Conservation (phyloP, 2,113 vertebrate genomes). For the Anser cygnoides region DNA sequence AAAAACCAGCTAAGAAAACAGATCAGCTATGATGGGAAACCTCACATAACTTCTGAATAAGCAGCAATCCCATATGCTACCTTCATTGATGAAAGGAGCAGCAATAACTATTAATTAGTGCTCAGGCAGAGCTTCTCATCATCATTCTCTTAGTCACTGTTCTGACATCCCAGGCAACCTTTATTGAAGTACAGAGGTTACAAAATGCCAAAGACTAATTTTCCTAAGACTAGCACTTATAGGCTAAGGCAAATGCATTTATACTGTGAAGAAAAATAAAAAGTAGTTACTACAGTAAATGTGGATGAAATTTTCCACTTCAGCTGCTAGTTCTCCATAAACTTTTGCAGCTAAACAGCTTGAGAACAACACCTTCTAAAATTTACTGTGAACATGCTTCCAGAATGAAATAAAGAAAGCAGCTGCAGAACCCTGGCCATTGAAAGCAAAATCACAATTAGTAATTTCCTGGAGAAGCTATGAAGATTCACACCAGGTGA, state of each 20-base stretch:
- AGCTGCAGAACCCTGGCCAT: neutral
- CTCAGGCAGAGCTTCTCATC: neutral
- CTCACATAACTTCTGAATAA: neutral
- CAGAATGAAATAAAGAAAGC: conserved; percentile 3
- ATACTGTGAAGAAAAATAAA: neutral
- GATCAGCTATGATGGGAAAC: neutral
- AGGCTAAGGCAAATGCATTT: neutral
- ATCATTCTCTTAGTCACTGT: neutral
- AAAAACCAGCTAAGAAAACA: neutral
- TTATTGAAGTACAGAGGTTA: neutral
- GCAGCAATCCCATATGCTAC: fast-evolving
- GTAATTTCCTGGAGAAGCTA: neutral
- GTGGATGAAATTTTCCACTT: neutral
- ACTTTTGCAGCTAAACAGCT: conserved; percentile 24
- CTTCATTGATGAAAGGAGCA: neutral
- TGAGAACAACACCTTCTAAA: conserved; percentile 40
- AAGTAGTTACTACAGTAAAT: neutral
- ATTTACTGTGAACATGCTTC: neutral
- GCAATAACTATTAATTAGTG: neutral
- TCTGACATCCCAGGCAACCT: neutral
- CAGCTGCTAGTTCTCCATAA: neutral
- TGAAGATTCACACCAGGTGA: conserved; percentile 30
- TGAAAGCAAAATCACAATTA: conserved; percentile 38
- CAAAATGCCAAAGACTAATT: neutral
- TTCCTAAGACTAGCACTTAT: neutral